Conservation (phyloP, 2,797 vertebrate species). For the Microctenopoma steveboyesi region DNA sequence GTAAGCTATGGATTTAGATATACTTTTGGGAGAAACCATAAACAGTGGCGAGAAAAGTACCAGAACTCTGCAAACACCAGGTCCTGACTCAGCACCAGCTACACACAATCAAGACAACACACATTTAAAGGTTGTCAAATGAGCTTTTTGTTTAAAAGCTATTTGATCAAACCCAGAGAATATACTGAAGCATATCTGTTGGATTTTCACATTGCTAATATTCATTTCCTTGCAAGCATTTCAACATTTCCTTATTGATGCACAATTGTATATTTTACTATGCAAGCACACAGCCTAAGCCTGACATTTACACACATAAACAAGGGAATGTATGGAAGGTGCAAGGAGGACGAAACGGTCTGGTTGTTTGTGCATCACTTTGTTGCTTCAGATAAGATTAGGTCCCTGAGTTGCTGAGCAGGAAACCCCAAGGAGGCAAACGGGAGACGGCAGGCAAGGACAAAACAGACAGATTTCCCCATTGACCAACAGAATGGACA, state of each 20-base stretch:
- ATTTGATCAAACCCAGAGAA: constrained; percentile 70
- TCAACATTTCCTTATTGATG: constrained; percentile 50
- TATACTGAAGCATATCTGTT: constrained; percentile 66
- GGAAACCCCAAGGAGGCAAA: constrained; percentile 58
- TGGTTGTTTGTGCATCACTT: constrained; percentile 54
- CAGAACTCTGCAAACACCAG: constrained; percentile 37
- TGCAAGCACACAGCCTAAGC: constrained; percentile 58
- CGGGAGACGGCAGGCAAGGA: constrained; percentile 69
- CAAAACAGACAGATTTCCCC: constrained; percentile 60
- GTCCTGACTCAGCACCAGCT: constrained; percentile 37
- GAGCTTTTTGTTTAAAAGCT: constrained; percentile 63
- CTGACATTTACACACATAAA: constrained; percentile 62
- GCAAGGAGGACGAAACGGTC: constrained; percentile 46
- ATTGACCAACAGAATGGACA: constrained; percentile 56
- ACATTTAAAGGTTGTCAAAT: constrained; percentile 64
- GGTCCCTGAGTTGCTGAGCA: constrained; percentile 58
- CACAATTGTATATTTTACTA: constrained; percentile 47
- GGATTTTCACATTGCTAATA: constrained; percentile 68
- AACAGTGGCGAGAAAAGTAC: constrained; percentile 27
- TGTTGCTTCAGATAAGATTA: constrained; percentile 43
- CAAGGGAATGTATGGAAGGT: constrained; percentile 56
- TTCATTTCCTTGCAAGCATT: constrained; percentile 62
- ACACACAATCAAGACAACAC: constrained; percentile 62
- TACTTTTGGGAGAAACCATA: constrained; percentile 16
- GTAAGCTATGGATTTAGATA: neutral